These are phyloP conservation scores for Nineta flava DNA, from an alignment of 2,888 invertebrate genomes.

Conservation along the genomic window DNA sequence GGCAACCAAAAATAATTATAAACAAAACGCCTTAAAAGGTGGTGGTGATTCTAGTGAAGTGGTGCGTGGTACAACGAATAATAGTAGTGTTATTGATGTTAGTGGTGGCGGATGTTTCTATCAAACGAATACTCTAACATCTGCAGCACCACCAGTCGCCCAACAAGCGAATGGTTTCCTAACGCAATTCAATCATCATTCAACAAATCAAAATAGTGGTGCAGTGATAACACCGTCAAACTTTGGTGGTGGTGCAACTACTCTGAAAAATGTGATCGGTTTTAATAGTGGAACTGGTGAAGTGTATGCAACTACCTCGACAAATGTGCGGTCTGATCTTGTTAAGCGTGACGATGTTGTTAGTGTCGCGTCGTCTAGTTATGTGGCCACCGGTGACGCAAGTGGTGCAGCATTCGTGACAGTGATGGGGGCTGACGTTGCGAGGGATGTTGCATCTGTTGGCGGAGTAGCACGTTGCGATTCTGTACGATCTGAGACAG, in stretches of 20 bases:
- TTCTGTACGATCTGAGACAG: slow-evolving; percentile 40
- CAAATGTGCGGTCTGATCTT: slow-evolving; percentile 18
- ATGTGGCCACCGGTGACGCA: slow-evolving; percentile 8
- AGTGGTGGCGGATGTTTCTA: slow-evolving; percentile 2
- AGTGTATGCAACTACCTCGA: slow-evolving; percentile 17
- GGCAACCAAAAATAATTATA: slow-evolving; percentile 13
- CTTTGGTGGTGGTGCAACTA: slow-evolving; percentile 13
- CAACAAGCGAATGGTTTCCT: neutral
- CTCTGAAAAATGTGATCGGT: slow-evolving; percentile 11
- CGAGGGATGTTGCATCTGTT: slow-evolving; percentile 10
- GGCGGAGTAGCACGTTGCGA: slow-evolving; percentile 29
- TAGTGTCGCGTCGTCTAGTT: slow-evolving; percentile 16
- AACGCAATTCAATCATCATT: neutral
- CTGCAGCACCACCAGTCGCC: too few relatives aligned
- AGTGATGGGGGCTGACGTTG: slow-evolving; percentile 25
- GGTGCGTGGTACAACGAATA: slow-evolving; percentile 17
- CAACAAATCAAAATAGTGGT: too few relatives aligned
- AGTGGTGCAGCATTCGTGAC: slow-evolving; percentile 17
- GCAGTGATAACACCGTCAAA: slow-evolving; percentile 16
- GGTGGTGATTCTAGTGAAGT: neutral
- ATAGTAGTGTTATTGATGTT: slow-evolving; percentile 1
- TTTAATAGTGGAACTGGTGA: slow-evolving; percentile 17
- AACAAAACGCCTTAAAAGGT: slow-evolving; percentile 12
- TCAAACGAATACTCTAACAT: neutral
- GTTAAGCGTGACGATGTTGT: slow-evolving; percentile 22